Evolutionary conservation across 2,888 invertebrate genomes (phyloP), one percentile per base, ranked within the genome.

Genomic region (Rhagophthalmus giganteus): DNA sequence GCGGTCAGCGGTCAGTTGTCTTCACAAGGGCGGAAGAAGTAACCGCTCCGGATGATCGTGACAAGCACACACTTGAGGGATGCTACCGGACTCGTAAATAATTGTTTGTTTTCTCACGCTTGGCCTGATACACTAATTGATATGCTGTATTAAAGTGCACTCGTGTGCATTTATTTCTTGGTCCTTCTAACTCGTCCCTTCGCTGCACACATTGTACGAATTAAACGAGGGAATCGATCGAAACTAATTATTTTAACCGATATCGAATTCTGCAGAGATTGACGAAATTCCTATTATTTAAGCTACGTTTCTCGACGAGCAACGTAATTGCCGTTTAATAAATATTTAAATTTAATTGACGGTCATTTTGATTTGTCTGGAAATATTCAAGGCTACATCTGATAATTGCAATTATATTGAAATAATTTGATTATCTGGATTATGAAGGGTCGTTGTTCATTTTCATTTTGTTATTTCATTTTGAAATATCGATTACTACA

Each of bases 51-150:
- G 72, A 70, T 71, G 69, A 69, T 67, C 67, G 66, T 72, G 72
- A 71, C 73, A 72, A 69, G 66, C 67, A 63, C 70, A 71, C 72
- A 69, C 70, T 68, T 69, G 66, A 71, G 72, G 71, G 70, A 71
- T 68, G 65, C 61, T 68, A 64, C 64, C 66, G 66, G 63, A 67
- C 57, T 72, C 69, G 69, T 68, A 67, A 66, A 68, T 74, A 74
- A 74, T 74, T 74, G 74, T 74, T 74, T 74, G 74, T 74, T 74
- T 74, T 74, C 74, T 74, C 74, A 74, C 74, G 74, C 65, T 73
- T 68, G 65, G 70, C 60, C 67, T 70, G 70, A 66, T 68, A 67
- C 71, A 73, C 74, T 74, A 74, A 74, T 74, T 74, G 74, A 74
- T 74, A 70, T 71, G 63, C 70, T 65, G 72, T 68, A 74, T 73